Percentiles rank a stretch among this genome's conserved stretches.
These are phyloP conservation scores for Gnatocerus cornutus DNA, from an alignment of 2,888 invertebrate species.

Conservation along the genomic window DNA sequence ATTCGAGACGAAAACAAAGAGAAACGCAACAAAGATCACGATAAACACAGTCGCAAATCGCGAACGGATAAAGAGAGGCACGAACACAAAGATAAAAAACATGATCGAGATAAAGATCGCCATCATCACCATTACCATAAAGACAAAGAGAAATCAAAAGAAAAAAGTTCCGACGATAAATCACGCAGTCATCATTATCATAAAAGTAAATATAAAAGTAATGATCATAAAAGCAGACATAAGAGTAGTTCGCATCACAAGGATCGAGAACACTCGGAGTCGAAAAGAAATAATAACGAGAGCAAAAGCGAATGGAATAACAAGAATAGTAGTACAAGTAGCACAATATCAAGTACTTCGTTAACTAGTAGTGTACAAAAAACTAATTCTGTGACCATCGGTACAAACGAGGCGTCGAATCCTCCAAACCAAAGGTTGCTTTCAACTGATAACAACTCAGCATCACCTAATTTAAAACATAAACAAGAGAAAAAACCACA, in stretches of 20 bases:
- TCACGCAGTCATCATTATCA: slow-evolving; percentile 44
- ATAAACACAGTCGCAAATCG: slow-evolving; percentile 51
- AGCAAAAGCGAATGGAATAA: slow-evolving; percentile 31
- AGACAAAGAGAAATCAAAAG: slow-evolving; percentile 42
- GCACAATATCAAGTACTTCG: slow-evolving; percentile 19
- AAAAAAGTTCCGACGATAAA: slow-evolving; percentile 51
- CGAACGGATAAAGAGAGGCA: slow-evolving; percentile 59
- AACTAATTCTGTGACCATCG: slow-evolving; percentile 1
- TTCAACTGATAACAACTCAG: background rate
- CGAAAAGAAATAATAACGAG: slow-evolving; percentile 34
- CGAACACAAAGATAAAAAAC: slow-evolving; percentile 54
- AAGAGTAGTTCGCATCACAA: slow-evolving; percentile 56
- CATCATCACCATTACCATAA: slow-evolving; percentile 55
- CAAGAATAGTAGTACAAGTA: slow-evolving; percentile 33
- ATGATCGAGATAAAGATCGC: slow-evolving; percentile 56
- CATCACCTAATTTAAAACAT: slow-evolving; percentile 50
- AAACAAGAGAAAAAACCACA: slow-evolving; percentile 60
- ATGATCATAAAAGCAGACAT: slow-evolving; percentile 54
- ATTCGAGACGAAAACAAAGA: slow-evolving; percentile 52
- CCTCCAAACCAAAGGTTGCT: slow-evolving; percentile 43
- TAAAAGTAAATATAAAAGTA: slow-evolving; percentile 42
- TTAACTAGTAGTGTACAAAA: slow-evolving; percentile 7
- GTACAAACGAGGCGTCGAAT: slow-evolving; percentile 35
- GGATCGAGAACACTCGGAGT: slow-evolving; percentile 49
- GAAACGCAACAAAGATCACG: slow-evolving; percentile 53